Evolutionary conservation across 2,888 invertebrate species (phyloP).

Genomic region (Lasioglossum marginatum): DNA sequence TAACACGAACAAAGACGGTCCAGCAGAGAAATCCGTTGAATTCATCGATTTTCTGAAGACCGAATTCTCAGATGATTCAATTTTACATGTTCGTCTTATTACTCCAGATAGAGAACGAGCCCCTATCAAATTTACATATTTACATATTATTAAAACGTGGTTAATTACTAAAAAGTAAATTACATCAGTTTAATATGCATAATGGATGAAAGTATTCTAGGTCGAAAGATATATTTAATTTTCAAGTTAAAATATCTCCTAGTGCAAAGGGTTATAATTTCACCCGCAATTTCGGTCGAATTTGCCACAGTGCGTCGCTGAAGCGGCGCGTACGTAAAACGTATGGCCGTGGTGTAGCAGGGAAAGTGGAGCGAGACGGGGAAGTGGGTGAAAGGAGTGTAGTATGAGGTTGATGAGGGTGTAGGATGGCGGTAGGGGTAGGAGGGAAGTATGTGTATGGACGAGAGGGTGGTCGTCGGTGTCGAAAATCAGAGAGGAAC

Average conservation of each 20-base stretch:
- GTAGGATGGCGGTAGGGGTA: background rate
- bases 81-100: too few species aligned
- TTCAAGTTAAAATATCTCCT: too few species aligned
- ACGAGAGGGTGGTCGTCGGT: background rate
- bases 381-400: background rate
- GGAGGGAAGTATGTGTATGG: background rate
- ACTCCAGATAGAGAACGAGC: background rate
- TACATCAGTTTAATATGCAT: too few species aligned
- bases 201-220: too few species aligned
- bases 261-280: background rate
- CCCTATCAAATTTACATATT: background rate
- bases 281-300: background rate
- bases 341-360: slow-evolving; percentile 21
- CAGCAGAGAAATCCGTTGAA: too few species aligned
- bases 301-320: background rate
- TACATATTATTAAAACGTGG: too few species aligned
- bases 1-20: too few species aligned
- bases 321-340: background rate
- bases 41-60: too few species aligned
- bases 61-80: too few species aligned
- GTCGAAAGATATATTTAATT: too few species aligned
- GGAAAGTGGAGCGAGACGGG: slow-evolving; percentile 28
- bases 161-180: too few species aligned
- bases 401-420: background rate
- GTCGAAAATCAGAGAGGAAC: slow-evolving; percentile 48